A percentile compares a stretch with the other conserved stretches of the same genome.
Evolutionary conservation across 1,140 invertebrate species (phyloP).

Genomic region (Ectropis grisescens): DNA sequence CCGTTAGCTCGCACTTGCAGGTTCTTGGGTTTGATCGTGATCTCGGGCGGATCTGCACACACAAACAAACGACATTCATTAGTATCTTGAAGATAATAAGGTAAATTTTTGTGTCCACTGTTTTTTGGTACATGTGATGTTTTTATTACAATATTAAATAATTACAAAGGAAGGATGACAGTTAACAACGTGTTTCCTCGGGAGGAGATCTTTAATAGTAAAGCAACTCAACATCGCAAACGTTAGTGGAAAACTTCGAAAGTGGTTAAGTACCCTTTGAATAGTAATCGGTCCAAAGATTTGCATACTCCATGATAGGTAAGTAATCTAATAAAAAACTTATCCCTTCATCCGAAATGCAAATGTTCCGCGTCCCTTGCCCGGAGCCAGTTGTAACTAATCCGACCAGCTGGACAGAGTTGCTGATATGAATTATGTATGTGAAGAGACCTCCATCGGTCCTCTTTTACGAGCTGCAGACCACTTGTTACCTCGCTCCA

Average conservation of each 20-base stretch:
- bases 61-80: slow-evolving; percentile 49
- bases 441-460: slow-evolving; percentile 4
- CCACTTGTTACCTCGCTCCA: slow-evolving; percentile 13
- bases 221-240: too few relatives aligned
- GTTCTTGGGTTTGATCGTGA: slow-evolving; percentile 87
- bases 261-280: too few relatives aligned
- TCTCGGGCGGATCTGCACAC: slow-evolving; percentile 89
- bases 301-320: neutral
- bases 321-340: slow-evolving; percentile 17
- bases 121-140: too few relatives aligned
- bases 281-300: too few relatives aligned
- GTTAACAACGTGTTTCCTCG: too few relatives aligned
- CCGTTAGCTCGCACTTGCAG: slow-evolving; percentile 90
- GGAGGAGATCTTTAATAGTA: too few relatives aligned
- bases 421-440: slow-evolving; percentile 22
- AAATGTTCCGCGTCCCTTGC: slow-evolving; percentile 10
- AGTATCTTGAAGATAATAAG: slow-evolving; percentile 14
- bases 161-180: too few relatives aligned
- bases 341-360: slow-evolving; percentile 9
- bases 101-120: too few relatives aligned
- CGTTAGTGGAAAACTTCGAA: too few relatives aligned
- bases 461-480: slow-evolving; percentile 15
- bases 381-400: slow-evolving; percentile 9
- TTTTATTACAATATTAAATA: too few relatives aligned
- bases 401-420: slow-evolving; percentile 12